Percentiles rank a stretch among this genome's conserved stretches.
phyloP scores from a whole-genome alignment of 2,888 invertebrate species.

The Vanessa cardui region DNA sequence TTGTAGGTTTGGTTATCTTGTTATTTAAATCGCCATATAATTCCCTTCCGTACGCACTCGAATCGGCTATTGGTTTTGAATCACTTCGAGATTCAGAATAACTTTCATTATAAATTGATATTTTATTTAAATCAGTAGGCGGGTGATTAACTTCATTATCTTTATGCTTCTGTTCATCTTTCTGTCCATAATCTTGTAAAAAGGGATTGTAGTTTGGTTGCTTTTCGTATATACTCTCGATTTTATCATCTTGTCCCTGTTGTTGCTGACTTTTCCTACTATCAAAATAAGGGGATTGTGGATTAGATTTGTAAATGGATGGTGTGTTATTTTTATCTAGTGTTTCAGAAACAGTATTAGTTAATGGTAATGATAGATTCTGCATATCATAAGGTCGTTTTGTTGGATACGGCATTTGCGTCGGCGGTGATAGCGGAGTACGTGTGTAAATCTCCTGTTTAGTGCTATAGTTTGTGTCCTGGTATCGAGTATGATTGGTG shows the following conservation, averaged over 20 bases:
- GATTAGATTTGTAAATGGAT: conserved; percentile 72
- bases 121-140: conserved; percentile 26
- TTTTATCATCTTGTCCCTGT: conserved; percentile 53
- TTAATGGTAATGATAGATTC: conserved; percentile 74
- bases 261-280: conserved; percentile 68
- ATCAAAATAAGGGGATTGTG: conserved; percentile 79
- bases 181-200: conserved; percentile 61
- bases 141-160: conserved; percentile 42
- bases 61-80: conserved; percentile 51
- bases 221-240: conserved; percentile 66
- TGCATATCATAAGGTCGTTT: conserved; percentile 75
- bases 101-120: conserved; percentile 51
- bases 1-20: conserved; percentile 56
- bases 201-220: conserved; percentile 70
- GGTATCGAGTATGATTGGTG: conserved; percentile 70
- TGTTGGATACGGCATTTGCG: conserved; percentile 65
- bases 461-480: conserved; percentile 68
- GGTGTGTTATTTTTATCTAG: conserved; percentile 62
- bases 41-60: conserved; percentile 60
- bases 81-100: conserved; percentile 54
- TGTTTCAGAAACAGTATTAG: conserved; percentile 69
- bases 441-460: conserved; percentile 81
- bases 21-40: conserved; percentile 66
- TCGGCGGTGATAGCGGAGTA: conserved; percentile 74
- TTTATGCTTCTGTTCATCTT: conserved; percentile 50